phyloP scores from a whole-genome alignment of 2,797 vertebrate species.

The Bradypodion ventrale region DNA sequence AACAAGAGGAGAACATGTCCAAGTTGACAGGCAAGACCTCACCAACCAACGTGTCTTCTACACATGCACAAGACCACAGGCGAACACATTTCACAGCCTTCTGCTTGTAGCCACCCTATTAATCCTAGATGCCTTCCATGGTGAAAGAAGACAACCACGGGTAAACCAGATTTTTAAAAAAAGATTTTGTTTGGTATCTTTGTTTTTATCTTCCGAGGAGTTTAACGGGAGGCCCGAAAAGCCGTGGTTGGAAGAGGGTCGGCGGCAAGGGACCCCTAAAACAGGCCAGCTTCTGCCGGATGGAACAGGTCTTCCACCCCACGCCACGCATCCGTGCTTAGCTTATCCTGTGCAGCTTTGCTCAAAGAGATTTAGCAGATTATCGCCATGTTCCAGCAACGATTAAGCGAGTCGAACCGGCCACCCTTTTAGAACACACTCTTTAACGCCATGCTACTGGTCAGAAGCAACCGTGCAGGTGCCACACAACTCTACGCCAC shows the following conservation, averaged over 20 bases:
- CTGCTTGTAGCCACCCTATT: constrained; percentile 46
- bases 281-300: neutral
- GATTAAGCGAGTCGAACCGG: neutral
- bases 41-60: no score
- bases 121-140: constrained; percentile 61
- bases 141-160: constrained; percentile 33
- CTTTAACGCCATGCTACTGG: constrained; percentile 5
- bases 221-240: constrained; percentile 16
- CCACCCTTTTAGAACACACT: neutral
- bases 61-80: no score
- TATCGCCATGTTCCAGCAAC: neutral
- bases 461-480: constrained; percentile 19
- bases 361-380: neutral
- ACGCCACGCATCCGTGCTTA: no score
- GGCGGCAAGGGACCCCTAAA: neutral
- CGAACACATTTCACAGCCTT: constrained; percentile 10
- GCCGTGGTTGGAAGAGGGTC: constrained; percentile 4
- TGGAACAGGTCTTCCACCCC: no score
- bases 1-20: constrained; percentile 45
- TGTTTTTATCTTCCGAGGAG: no score
- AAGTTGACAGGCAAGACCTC: no score
- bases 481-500: neutral
- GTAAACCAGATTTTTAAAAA: no score
- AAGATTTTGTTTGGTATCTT: no score
- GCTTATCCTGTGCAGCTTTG: neutral